A percentile compares a stretch with the other conserved stretches of the same genome.
These are phyloP conservation scores for Theristicus caerulescens DNA, from an alignment of 2,113 vertebrate species.

Conservation along the genomic window DNA sequence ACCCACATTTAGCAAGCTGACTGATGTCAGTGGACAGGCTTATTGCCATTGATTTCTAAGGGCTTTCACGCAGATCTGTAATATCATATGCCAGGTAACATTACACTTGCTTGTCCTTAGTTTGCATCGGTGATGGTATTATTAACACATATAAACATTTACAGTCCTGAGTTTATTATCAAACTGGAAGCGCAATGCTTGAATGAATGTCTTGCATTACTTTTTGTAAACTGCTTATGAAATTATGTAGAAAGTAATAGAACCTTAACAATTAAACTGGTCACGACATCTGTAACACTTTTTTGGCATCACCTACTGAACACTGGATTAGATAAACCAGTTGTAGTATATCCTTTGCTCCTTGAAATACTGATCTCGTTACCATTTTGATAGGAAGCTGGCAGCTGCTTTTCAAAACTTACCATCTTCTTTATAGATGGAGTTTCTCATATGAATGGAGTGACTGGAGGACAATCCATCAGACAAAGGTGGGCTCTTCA, in stretches of 20 bases:
- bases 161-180: not conserved
- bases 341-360: not conserved
- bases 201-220: not conserved
- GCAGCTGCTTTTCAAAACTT: not conserved
- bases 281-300: not conserved
- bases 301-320: not conserved
- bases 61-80: not conserved
- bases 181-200: not conserved
- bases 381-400: not conserved
- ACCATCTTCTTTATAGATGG: not conserved
- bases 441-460: not conserved
- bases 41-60: not conserved
- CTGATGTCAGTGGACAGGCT: not conserved
- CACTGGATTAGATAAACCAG: not conserved
- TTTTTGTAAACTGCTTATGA: not conserved
- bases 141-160: slow-evolving; percentile 15
- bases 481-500: not conserved
- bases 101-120: not conserved
- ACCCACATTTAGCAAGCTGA: not conserved
- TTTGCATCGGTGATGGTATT: not conserved
- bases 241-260: not conserved
- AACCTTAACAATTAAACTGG: not conserved
- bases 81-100: not conserved
- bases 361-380: not conserved
- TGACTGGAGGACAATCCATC: not conserved